Percentiles rank a stretch among this genome's conserved stretches.
Evolutionary conservation across 2,113 vertebrate genomes (phyloP).

Genomic region (Planiliza haematocheilus): DNA sequence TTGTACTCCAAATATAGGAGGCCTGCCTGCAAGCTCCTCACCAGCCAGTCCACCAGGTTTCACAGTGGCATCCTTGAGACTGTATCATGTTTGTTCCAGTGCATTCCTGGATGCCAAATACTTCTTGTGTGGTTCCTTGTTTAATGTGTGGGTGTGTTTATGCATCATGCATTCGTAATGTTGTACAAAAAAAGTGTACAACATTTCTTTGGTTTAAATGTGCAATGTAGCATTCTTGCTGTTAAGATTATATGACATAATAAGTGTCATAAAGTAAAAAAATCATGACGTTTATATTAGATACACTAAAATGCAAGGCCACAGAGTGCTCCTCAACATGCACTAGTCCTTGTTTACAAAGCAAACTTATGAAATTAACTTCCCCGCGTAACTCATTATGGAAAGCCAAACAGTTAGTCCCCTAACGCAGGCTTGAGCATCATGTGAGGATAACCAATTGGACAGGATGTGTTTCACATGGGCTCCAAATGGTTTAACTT

Average conservation of each 20-base stretch:
- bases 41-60: constrained; percentile 20
- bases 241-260: no score
- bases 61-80: constrained; percentile 32
- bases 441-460: constrained; percentile 22
- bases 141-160: constrained; percentile 12
- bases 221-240: neutral
- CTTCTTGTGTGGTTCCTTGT: constrained; percentile 35
- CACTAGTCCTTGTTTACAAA: neutral
- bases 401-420: constrained; percentile 5
- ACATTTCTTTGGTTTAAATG: constrained; percentile 32
- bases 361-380: constrained; percentile 1
- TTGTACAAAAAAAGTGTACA: neutral
- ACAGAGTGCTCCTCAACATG: no score
- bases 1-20: constrained; percentile 48
- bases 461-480: constrained; percentile 33
- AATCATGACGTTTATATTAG: no score
- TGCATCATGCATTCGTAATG: neutral
- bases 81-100: constrained; percentile 45
- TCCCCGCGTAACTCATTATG: neutral
- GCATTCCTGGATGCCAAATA: constrained; percentile 28
- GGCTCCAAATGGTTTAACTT: constrained; percentile 6
- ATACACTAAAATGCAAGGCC: no score
- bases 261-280: no score
- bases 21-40: constrained; percentile 4
- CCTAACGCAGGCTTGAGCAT: constrained; percentile 1